These are phyloP conservation scores for Dione vanillae DNA, from an alignment of 2,888 invertebrate genomes.

Conservation along the genomic window DNA sequence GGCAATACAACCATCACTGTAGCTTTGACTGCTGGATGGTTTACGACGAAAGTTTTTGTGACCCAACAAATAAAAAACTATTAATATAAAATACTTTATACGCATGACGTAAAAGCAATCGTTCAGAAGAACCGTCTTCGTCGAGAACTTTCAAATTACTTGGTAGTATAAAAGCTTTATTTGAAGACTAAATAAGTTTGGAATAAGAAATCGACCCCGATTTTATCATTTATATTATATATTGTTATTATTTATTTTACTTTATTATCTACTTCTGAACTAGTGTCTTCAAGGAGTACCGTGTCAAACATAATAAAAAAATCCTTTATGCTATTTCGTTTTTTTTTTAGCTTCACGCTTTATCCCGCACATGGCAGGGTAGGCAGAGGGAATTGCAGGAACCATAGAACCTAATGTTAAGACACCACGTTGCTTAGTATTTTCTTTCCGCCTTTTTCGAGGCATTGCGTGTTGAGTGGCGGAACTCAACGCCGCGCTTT, in stretches of 20 bases:
- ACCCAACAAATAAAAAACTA: constrained; percentile 14
- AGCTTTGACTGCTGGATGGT: background rate
- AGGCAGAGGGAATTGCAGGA: too few species aligned
- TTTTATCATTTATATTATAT: background rate
- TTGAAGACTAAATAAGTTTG: constrained; percentile 1
- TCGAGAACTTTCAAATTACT: background rate
- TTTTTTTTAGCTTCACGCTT: too few species aligned
- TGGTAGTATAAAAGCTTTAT: background rate
- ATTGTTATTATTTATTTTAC: background rate
- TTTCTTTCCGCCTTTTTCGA: too few species aligned
- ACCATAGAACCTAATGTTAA: too few species aligned
- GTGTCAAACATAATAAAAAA: too few species aligned
- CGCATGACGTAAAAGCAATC: background rate
- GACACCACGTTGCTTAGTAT: too few species aligned
- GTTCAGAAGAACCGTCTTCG: constrained; percentile 18
- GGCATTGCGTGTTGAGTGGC: too few species aligned
- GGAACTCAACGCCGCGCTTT: too few species aligned
- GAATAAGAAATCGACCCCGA: background rate
- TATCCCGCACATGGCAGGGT: too few species aligned
- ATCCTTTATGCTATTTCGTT: too few species aligned
- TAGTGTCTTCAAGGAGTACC: too few species aligned
- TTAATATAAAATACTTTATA: constrained; percentile 22
- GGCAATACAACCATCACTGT: background rate
- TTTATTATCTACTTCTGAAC: too few species aligned
- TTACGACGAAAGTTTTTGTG: constrained; percentile 22